phyloP scores from a whole-genome alignment of 2,888 invertebrate genomes.

The Chloromyia formosa region DNA sequence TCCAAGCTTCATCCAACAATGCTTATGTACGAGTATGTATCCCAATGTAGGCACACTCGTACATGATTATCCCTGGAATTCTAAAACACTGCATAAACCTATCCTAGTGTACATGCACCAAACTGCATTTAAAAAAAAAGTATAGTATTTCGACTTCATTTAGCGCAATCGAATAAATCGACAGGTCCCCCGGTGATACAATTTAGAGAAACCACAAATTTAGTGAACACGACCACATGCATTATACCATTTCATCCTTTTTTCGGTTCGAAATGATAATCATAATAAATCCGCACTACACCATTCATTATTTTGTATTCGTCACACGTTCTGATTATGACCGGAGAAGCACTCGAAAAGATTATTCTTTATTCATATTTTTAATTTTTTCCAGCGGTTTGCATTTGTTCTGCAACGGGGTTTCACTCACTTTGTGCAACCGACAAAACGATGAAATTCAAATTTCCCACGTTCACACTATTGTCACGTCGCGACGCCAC shows the following conservation, averaged over 20 bases:
- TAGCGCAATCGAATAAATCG: conserved; percentile 28
- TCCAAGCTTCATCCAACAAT: too few species aligned
- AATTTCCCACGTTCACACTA: conserved; percentile 20
- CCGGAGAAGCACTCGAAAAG: neutral
- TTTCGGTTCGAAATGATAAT: neutral
- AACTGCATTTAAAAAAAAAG: neutral
- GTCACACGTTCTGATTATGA: conserved; percentile 3
- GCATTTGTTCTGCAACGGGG: neutral
- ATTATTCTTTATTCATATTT: too few species aligned
- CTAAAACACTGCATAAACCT: neutral
- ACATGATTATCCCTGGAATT: too few species aligned
- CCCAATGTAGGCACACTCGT: neutral
- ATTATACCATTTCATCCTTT: neutral
- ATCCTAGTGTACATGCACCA: neutral
- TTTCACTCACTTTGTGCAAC: neutral
- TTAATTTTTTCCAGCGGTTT: neutral
- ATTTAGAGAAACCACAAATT: neutral
- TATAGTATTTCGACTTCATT: conserved; percentile 3
- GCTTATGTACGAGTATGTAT: neutral
- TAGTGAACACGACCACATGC: neutral
- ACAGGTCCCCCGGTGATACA: neutral
- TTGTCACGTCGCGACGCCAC: conserved; percentile 27
- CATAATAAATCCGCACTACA: conserved; percentile 9
- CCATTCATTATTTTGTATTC: conserved; percentile 7
- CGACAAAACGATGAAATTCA: neutral